Evolutionary conservation across 2,113 vertebrate genomes (phyloP).

Genomic region (Oxyruncus cristatus): DNA sequence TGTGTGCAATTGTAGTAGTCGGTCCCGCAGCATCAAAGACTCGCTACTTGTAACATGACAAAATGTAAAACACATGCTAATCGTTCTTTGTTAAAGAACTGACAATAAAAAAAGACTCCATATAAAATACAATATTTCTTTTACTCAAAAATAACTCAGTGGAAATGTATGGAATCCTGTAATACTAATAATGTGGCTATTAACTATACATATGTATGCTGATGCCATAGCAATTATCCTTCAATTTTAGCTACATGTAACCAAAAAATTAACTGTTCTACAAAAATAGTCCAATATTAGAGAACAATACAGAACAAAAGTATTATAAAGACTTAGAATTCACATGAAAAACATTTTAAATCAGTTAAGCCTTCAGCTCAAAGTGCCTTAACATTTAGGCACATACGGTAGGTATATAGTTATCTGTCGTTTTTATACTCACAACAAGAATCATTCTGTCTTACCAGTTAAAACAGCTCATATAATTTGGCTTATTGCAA

Average conservation of each 20-base stretch:
- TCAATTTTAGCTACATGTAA: slow-evolving; percentile 58
- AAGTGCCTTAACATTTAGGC: slow-evolving; percentile 68
- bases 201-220: slow-evolving; percentile 11
- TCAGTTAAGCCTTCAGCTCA: slow-evolving; percentile 11
- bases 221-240: slow-evolving; percentile 13
- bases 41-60: not conserved
- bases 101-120: slow-evolving; percentile 22
- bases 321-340: slow-evolving; percentile 9
- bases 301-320: slow-evolving; percentile 44
- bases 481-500: not conserved
- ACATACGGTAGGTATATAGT: slow-evolving; percentile 61
- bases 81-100: slow-evolving; percentile 33
- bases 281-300: slow-evolving; percentile 57
- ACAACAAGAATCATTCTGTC: slow-evolving; percentile 17
- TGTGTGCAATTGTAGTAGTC: not conserved
- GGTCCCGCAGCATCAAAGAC: slow-evolving; percentile 5
- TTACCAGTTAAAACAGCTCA: not conserved
- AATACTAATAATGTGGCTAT: not conserved
- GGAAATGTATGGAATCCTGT: slow-evolving; percentile 41
- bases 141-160: slow-evolving; percentile 50
- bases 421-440: slow-evolving; percentile 17
- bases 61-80: slow-evolving; percentile 5
- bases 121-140: slow-evolving; percentile 40
- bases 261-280: slow-evolving; percentile 60
- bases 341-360: slow-evolving; percentile 24